Evolutionary conservation across 1,140 invertebrate species (phyloP).

Genomic region (Helicorthomorpha holstii): DNA sequence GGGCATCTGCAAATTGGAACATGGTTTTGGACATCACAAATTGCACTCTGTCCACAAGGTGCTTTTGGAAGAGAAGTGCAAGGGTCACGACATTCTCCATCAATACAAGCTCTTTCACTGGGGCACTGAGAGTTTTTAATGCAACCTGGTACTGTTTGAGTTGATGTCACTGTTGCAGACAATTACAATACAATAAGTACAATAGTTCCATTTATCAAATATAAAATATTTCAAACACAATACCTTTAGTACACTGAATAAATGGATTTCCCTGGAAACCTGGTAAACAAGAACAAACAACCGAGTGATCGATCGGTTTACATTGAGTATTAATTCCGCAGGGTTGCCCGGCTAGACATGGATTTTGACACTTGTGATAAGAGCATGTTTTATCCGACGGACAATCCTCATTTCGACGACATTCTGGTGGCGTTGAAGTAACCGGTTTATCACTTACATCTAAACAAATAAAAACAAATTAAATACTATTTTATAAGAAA

Average conservation of each 20-base stretch:
- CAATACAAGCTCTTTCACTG: conserved; percentile 64
- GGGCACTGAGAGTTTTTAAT: conserved; percentile 58
- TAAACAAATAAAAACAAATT: too few species aligned
- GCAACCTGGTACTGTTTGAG: conserved; percentile 32
- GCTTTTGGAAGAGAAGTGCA: conserved; percentile 37
- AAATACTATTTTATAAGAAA: too few species aligned
- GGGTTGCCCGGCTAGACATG: conserved; percentile 30
- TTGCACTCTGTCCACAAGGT: conserved; percentile 60
- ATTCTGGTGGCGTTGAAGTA: conserved; percentile 36
- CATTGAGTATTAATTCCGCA: conserved; percentile 57
- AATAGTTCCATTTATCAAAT: neutral
- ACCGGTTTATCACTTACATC: neutral
- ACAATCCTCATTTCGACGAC: conserved; percentile 59
- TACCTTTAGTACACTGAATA: conserved; percentile 55
- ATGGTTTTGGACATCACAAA: conserved; percentile 59
- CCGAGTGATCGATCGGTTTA: conserved; percentile 48
- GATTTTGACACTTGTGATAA: conserved; percentile 55
- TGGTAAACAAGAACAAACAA: conserved; percentile 67
- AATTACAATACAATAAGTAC: neutral
- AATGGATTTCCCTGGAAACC: conserved; percentile 66
- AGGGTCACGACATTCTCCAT: conserved; percentile 56
- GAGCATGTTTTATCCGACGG: conserved; percentile 55
- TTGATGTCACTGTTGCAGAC: neutral
- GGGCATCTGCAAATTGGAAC: conserved; percentile 62
- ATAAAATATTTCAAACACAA: conserved; percentile 3